A percentile compares a stretch with the other conserved stretches of the same genome.
These are phyloP conservation scores for Gobio occitaniae DNA, from an alignment of 2,797 vertebrate species.

Conservation along the genomic window DNA sequence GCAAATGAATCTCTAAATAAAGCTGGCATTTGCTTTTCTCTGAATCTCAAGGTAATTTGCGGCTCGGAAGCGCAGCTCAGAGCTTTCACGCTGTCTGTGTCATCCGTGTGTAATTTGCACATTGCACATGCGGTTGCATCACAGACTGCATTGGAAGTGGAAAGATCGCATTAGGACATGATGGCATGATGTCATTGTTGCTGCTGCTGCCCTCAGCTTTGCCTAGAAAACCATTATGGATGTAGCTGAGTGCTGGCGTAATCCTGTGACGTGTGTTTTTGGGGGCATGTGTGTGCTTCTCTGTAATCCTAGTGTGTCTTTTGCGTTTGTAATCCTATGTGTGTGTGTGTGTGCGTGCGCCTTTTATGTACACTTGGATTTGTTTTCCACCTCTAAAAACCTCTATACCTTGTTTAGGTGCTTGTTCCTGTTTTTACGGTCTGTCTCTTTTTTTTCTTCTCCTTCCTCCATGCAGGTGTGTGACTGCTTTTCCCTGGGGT, in stretches of 20 bases:
- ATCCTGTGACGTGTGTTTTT: constrained; percentile 55
- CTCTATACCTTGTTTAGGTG: background rate
- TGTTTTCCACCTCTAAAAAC: constrained; percentile 1
- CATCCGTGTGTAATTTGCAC: background rate
- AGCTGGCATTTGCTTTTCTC: background rate
- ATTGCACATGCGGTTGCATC: background rate
- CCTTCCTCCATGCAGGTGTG: constrained; percentile 47
- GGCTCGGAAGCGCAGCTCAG: background rate
- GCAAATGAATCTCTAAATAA: background rate
- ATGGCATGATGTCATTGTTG: constrained; percentile 54
- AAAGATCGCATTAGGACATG: constrained; percentile 43
- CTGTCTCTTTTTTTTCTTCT: constrained; percentile 25
- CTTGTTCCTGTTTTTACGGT: constrained; percentile 4
- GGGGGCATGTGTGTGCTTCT: constrained; percentile 48
- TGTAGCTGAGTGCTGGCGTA: constrained; percentile 58
- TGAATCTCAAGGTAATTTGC: background rate
- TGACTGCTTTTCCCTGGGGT: constrained; percentile 22
- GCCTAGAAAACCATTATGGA: constrained; percentile 57
- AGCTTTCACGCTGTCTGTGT: background rate
- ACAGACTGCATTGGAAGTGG: constrained; percentile 29
- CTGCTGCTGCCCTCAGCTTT: constrained; percentile 51
- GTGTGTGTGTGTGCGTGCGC: constrained; percentile 25
- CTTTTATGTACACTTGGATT: background rate
- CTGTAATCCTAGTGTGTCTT: constrained; percentile 45
- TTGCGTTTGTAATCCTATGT: constrained; percentile 35